Evolutionary conservation across 2,888 invertebrate species (phyloP).

Genomic region (Andrena marginata): DNA sequence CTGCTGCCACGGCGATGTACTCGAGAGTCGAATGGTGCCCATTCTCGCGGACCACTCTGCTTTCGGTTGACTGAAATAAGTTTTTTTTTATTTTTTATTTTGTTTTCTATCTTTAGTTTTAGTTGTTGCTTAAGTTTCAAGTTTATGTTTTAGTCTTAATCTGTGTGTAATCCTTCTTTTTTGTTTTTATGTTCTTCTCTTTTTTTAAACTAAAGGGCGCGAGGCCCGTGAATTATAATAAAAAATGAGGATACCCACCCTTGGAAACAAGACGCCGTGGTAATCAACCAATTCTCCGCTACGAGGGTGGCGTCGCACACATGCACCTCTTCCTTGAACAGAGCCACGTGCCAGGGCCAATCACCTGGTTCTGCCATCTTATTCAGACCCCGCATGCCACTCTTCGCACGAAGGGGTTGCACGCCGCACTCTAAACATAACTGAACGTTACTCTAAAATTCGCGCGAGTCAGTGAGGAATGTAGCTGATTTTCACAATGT

Average conservation of each 20-base stretch:
- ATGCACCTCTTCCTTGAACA: constrained; percentile 93
- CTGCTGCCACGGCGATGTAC: constrained; percentile 95
- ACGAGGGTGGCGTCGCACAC: constrained; percentile 95
- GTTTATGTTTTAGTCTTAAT: too few species aligned
- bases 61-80: constrained; percentile 91
- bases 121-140: too few species aligned
- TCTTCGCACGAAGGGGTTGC: constrained; percentile 86
- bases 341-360: constrained; percentile 97
- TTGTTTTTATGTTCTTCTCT: too few species aligned
- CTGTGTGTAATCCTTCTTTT: too few species aligned
- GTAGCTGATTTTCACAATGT: not conserved
- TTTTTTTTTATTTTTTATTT: too few species aligned
- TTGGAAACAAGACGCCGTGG: constrained; percentile 95
- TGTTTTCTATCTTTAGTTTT: too few species aligned
- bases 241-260: constrained; percentile 81
- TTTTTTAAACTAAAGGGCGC: too few species aligned
- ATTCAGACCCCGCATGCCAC: constrained; percentile 87
- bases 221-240: too few species aligned
- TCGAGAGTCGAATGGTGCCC: constrained; percentile 91
- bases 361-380: constrained; percentile 93
- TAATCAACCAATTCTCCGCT: constrained; percentile 93
- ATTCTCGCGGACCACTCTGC: constrained; percentile 94
- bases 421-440: constrained; percentile 89
- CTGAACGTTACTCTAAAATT: not conserved
- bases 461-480: not conserved